Conservation (phyloP, 2,113 vertebrate genomes). For the Panthera uncia region DNA sequence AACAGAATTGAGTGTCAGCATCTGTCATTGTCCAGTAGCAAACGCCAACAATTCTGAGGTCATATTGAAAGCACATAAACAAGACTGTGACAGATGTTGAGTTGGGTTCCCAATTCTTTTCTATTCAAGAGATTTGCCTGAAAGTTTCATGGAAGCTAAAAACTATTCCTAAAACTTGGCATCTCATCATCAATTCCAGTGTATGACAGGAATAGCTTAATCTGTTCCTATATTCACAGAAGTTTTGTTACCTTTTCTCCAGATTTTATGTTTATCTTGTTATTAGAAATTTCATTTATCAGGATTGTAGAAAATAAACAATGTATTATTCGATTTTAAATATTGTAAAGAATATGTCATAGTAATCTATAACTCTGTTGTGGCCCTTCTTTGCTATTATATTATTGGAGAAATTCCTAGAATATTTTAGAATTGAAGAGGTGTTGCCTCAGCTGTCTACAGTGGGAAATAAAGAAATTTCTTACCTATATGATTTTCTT, state of each 20-base stretch:
- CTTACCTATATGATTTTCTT: not conserved
- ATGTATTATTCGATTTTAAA: not conserved
- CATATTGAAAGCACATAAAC: not conserved
- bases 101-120: not conserved
- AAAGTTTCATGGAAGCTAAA: not conserved
- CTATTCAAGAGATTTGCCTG: not conserved
- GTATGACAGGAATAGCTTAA: not conserved
- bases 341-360: not conserved
- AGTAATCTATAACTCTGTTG: not conserved
- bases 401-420: slow-evolving; percentile 1
- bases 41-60: not conserved
- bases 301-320: not conserved
- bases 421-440: not conserved
- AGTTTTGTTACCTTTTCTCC: not conserved
- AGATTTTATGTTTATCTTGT: slow-evolving; percentile 1
- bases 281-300: not conserved
- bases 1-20: not conserved
- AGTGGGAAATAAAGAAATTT: not conserved
- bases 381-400: not conserved
- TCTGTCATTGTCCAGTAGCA: not conserved
- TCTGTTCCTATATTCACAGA: not conserved
- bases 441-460: not conserved
- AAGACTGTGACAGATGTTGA: not conserved
- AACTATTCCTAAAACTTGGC: not conserved
- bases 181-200: not conserved